Conservation (phyloP, 2,113 vertebrate genomes). For the Rhynchomys soricoides region DNA sequence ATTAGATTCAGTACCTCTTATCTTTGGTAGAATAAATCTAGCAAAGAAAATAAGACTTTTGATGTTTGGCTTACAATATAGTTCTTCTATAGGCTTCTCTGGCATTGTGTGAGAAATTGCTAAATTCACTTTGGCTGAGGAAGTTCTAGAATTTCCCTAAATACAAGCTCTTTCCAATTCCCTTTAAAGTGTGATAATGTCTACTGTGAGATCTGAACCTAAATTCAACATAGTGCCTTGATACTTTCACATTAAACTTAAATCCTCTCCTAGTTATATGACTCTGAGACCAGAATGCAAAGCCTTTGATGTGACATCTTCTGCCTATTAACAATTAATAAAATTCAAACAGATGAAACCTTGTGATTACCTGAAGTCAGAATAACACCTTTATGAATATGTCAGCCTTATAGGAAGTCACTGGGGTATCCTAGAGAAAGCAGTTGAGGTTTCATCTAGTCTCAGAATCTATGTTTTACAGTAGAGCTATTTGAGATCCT, state of each 20-base stretch:
- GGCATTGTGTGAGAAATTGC: background rate
- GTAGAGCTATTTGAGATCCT: slow-evolving; percentile 25
- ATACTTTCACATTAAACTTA: slow-evolving; percentile 35
- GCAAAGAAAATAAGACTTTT: slow-evolving; percentile 12
- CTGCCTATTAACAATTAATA: slow-evolving; percentile 1
- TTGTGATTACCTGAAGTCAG: background rate
- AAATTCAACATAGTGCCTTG: background rate
- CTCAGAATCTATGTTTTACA: slow-evolving; percentile 11
- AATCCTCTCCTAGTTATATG: background rate
- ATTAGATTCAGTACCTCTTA: background rate
- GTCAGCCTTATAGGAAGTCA: background rate
- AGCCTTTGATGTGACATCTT: background rate
- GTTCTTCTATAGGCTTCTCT: background rate
- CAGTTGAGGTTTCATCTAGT: background rate
- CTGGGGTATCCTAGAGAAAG: background rate
- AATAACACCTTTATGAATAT: background rate
- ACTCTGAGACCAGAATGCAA: slow-evolving; percentile 1
- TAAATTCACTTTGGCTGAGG: slow-evolving; percentile 3
- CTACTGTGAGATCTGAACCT: background rate
- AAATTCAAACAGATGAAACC: slow-evolving; percentile 42
- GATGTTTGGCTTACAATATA: background rate
- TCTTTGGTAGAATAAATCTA: background rate
- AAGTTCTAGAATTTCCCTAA: background rate
- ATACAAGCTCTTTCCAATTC: background rate
- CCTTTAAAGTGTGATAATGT: background rate